Base-by-base conservation (phyloP, 2,888 invertebrate genomes). In the Phorcus lineatus region DNA sequence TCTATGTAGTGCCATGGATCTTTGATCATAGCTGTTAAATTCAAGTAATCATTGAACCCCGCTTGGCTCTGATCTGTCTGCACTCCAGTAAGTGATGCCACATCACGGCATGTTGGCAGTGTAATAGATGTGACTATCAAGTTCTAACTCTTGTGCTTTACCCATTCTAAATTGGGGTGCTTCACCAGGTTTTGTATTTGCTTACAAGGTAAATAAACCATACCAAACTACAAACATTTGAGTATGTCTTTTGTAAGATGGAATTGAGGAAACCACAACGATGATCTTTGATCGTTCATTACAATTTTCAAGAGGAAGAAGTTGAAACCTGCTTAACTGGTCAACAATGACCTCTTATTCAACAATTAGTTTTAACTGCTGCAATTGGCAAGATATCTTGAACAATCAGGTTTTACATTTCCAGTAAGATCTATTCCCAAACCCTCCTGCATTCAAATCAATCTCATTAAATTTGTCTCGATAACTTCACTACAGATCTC, bases 181-280 rank as follows among this genome's bases (percentile, higher is more conserved):
- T 84, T 85, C 81, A 84, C 83, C 83, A 81, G 81, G 82, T 83
- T 85, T 88, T 88, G 86, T 87, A 88, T 84, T 86, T 84, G 88
- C 88, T 88, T 83, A 77, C 75, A 79, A 82, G 74, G 76, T 77
- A 74, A 79, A 80, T 77, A 80, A 79, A 75, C 81, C 78, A 81
- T 52, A 70, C 70, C 70, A 70, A 70, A 70, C 70, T 70, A 70
- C 36, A 62, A 55, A 57, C 52, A 70, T 6, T 47, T 47, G 47
- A 47, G 40, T 67, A 16, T 36, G 31, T 36, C 36, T 70, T 36
- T 6, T 57, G 9, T 57, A 9, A 7, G n/a, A 36, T 2, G 57
- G 3, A 7, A n/a, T 57, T n/a, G 1, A 57, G 57, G 57, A 57
- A 19, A 57, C 11, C 47, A 47, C 47, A 6, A 9, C 13, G 36